These are phyloP conservation scores for Nixonia krombeini DNA, from an alignment of 1,140 invertebrate genomes.

Conservation along the genomic window DNA sequence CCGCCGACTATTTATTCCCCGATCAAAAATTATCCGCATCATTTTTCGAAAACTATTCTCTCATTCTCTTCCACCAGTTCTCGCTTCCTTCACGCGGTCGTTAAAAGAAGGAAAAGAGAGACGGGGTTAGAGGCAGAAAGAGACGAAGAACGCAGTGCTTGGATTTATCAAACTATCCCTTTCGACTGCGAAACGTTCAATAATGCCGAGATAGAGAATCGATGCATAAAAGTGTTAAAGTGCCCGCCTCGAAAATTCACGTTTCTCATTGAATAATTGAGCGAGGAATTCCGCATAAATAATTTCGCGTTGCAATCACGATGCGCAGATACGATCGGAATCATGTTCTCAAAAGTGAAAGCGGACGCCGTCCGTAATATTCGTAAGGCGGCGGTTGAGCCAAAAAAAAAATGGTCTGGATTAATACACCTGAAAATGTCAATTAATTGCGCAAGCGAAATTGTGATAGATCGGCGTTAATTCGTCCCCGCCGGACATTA, in stretches of 20 bases:
- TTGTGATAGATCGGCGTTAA: too few relatives aligned
- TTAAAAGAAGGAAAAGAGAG: conserved; percentile 30
- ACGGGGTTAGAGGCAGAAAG: too few relatives aligned
- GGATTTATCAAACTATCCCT: too few relatives aligned
- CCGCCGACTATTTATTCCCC: conserved; percentile 56
- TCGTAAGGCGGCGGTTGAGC: background rate
- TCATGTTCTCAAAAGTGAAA: conserved; percentile 1
- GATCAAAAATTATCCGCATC: conserved; percentile 39
- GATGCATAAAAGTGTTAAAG: too few relatives aligned
- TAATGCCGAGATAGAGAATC: too few relatives aligned
- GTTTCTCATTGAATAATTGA: conserved; percentile 10
- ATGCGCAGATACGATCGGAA: background rate
- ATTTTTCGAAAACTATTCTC: conserved; percentile 42
- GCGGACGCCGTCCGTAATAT: background rate
- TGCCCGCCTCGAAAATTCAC: conserved; percentile 16
- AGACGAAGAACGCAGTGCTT: background rate
- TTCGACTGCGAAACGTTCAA: too few relatives aligned
- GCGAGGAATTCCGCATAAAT: too few relatives aligned
- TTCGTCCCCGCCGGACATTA: too few relatives aligned
- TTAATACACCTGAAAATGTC: too few relatives aligned
- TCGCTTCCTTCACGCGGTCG: conserved; percentile 20
- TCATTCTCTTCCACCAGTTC: conserved; percentile 37
- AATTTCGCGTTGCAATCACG: background rate
- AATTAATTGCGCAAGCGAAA: background rate
- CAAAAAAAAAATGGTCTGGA: background rate